Conservation (phyloP, 2,888 invertebrate genomes). For the Acanthopleura granulata region DNA sequence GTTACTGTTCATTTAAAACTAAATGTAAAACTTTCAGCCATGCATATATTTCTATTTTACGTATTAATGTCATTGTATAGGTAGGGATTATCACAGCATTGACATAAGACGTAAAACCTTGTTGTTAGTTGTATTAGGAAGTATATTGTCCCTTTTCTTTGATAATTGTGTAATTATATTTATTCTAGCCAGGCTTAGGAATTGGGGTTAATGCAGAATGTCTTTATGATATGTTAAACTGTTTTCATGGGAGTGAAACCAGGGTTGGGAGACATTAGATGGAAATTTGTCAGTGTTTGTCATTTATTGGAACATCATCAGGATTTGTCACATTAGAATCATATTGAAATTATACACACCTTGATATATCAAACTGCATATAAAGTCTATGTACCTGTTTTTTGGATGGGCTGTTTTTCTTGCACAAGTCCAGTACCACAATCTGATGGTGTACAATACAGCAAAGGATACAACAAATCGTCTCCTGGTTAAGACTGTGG, state of each 20-base stretch:
- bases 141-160: not conserved
- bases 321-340: too few species aligned
- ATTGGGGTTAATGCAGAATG: not conserved
- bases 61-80: not conserved
- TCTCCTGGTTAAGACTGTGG: too few species aligned
- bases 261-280: too few species aligned
- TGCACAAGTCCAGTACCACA: too few species aligned
- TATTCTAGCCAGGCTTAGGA: not conserved
- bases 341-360: too few species aligned
- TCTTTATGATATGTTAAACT: not conserved
- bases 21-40: not conserved
- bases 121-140: not conserved
- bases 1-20: not conserved
- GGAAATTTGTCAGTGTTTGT: too few species aligned
- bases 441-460: too few species aligned
- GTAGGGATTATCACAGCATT: not conserved
- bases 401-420: too few species aligned
- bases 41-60: constrained; percentile 13
- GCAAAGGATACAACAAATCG: too few species aligned
- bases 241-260: not conserved
- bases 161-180: constrained; percentile 9
- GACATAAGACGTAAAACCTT: not conserved
- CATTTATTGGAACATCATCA: too few species aligned
- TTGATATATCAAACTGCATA: too few species aligned
- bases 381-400: too few species aligned